Conservation (phyloP, 1,140 invertebrate species). For the Drosophila ogumai region DNA sequence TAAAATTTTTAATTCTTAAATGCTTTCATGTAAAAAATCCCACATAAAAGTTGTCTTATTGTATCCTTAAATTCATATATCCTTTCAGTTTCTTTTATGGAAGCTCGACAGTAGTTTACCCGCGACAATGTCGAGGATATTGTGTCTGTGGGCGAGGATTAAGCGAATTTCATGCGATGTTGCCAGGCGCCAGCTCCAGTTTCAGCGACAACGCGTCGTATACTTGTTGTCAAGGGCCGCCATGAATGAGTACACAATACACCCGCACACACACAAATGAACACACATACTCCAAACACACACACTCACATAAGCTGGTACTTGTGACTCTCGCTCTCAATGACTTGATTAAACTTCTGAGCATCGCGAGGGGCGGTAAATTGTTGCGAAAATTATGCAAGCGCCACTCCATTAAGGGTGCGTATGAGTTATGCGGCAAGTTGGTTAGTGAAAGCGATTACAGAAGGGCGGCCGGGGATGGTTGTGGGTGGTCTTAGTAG, state of each 20-base stretch:
- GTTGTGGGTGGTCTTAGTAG: slow-evolving; percentile 4
- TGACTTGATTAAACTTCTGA: slow-evolving; percentile 73
- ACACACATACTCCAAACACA: slow-evolving; percentile 15
- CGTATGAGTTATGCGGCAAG: slow-evolving; percentile 59
- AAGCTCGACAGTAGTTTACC: slow-evolving; percentile 17
- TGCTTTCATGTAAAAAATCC: background rate
- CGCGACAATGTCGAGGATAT: slow-evolving; percentile 14
- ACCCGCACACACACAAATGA: background rate
- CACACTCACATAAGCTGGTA: background rate
- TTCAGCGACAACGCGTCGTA: slow-evolving; percentile 58
- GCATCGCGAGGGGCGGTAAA: slow-evolving; percentile 12
- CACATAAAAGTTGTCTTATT: background rate
- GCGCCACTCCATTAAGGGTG: slow-evolving; percentile 69
- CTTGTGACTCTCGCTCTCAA: slow-evolving; percentile 54
- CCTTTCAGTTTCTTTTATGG: background rate
- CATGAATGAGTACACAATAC: slow-evolving; percentile 43
- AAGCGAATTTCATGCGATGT: slow-evolving; percentile 62
- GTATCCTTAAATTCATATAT: background rate
- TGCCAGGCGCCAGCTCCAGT: slow-evolving; percentile 54
- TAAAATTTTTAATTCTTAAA: background rate
- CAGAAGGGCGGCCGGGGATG: background rate
- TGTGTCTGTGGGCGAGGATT: slow-evolving; percentile 39
- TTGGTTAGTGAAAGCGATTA: slow-evolving; percentile 48
- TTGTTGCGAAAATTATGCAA: slow-evolving; percentile 74
- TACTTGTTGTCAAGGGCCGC: slow-evolving; percentile 58